phyloP scores from a whole-genome alignment of 2,113 vertebrate genomes.

The Paracanthobrama guichenoti region DNA sequence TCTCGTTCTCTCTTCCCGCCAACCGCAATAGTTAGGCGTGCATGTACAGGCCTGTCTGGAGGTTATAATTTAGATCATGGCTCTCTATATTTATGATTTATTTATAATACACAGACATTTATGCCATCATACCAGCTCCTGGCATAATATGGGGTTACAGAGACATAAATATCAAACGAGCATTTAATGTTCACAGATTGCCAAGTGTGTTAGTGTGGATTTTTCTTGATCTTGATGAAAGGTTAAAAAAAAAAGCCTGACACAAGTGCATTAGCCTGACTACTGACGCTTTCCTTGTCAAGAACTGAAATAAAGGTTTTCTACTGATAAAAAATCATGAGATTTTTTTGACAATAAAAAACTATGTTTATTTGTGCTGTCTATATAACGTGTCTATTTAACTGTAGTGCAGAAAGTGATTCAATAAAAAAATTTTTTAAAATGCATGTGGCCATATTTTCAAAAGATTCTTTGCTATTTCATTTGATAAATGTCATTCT shows the following conservation, averaged over 20 bases:
- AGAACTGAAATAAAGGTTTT: neutral
- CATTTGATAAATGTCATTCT: neutral
- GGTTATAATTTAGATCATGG: slow-evolving; percentile 67
- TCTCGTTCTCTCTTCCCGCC: slow-evolving; percentile 31
- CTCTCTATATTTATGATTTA: slow-evolving; percentile 72
- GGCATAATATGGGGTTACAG: slow-evolving; percentile 45
- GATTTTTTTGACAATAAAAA: too few species aligned
- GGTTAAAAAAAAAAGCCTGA: neutral
- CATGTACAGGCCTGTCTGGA: slow-evolving; percentile 43
- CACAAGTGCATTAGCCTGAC: neutral
- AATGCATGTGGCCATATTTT: neutral
- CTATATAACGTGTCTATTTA: neutral
- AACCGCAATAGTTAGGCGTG: slow-evolving; percentile 58
- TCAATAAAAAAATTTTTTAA: too few species aligned
- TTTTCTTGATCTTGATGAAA: slow-evolving; percentile 8
- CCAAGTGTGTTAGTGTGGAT: slow-evolving; percentile 26
- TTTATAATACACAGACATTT: slow-evolving; percentile 72
- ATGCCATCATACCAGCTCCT: slow-evolving; percentile 58
- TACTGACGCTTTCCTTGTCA: neutral
- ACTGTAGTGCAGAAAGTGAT: neutral
- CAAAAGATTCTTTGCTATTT: neutral
- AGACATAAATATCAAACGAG: slow-evolving; percentile 24
- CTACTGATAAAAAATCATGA: neutral
- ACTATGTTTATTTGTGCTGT: neutral
- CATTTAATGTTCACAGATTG: slow-evolving; percentile 43